A percentile compares a stretch with the other conserved stretches of the same genome.
phyloP scores from a whole-genome alignment of 2,113 vertebrate species.

The Pseudorectes ferrugineus region DNA sequence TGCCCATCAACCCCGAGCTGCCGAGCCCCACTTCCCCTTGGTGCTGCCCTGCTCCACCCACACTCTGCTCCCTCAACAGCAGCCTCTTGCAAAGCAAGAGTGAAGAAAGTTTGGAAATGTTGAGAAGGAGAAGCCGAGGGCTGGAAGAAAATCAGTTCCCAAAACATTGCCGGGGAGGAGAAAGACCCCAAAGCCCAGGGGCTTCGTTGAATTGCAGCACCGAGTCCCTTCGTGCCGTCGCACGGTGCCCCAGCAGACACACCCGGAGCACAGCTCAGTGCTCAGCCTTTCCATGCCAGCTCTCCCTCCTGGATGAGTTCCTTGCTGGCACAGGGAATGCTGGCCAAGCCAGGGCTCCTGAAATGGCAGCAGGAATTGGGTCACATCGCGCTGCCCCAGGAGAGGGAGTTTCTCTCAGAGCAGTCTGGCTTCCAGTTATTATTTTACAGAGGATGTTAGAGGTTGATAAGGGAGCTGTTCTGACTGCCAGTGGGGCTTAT shows the following conservation, averaged over 20 bases:
- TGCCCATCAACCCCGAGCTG: neutral
- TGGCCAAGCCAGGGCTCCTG: neutral
- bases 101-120: neutral
- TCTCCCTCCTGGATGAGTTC: neutral
- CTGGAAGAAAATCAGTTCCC: neutral
- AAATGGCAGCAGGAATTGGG: conserved; percentile 27
- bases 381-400: conserved; percentile 46
- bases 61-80: neutral
- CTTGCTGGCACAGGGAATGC: neutral
- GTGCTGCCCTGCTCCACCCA: neutral
- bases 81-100: neutral
- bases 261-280: rapidly evolving
- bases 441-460: conserved; percentile 68
- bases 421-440: conserved; percentile 65
- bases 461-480: conserved; percentile 72
- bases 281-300: neutral
- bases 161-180: neutral
- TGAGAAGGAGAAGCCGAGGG: neutral
- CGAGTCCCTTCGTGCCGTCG: rapidly evolving
- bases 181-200: neutral
- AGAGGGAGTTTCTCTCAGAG: conserved; percentile 55
- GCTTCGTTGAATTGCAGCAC: neutral
- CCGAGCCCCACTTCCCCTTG: neutral
- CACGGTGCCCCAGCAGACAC: neutral
- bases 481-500: conserved; percentile 67